Evolutionary conservation across 2,113 vertebrate species (phyloP).

Genomic region (Mastomys coucha): DNA sequence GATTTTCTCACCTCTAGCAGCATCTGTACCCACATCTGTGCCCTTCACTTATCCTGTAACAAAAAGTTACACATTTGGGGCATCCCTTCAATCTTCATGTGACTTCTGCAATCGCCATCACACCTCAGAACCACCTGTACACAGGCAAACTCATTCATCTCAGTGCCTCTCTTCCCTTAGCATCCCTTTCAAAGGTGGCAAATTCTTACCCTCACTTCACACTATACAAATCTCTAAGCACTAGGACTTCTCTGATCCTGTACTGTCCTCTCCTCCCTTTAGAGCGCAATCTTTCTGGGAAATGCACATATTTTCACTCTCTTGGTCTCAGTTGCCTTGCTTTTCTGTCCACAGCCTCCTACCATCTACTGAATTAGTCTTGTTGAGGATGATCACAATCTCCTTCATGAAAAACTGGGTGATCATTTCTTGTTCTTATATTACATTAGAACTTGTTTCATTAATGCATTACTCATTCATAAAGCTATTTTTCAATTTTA

Average conservation of each 20-base stretch:
- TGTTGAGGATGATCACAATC: background rate
- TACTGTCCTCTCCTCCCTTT: too few relatives aligned
- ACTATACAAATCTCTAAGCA: too few relatives aligned
- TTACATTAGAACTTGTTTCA: background rate
- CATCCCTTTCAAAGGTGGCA: background rate
- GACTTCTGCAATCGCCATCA: rapidly evolving
- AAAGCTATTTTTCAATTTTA: background rate
- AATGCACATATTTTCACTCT: background rate
- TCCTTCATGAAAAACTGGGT: background rate
- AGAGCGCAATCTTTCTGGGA: background rate
- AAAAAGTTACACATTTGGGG: rapidly evolving
- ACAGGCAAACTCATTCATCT: too few relatives aligned
- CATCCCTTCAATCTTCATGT: rapidly evolving
- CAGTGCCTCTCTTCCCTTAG: background rate
- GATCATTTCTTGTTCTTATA: background rate
- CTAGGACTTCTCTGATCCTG: rapidly evolving
- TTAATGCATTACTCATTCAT: background rate
- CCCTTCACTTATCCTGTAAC: rapidly evolving
- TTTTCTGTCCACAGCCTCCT: background rate
- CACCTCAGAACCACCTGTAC: rapidly evolving
- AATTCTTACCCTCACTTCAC: background rate
- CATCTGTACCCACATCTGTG: background rate
- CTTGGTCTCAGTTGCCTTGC: background rate
- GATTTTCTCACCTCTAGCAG: background rate
- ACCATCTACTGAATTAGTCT: background rate